Evolutionary conservation across 23 tunicate genomes (phyloP).

Genomic region (Oikopleura vanhoeffeni): DNA sequence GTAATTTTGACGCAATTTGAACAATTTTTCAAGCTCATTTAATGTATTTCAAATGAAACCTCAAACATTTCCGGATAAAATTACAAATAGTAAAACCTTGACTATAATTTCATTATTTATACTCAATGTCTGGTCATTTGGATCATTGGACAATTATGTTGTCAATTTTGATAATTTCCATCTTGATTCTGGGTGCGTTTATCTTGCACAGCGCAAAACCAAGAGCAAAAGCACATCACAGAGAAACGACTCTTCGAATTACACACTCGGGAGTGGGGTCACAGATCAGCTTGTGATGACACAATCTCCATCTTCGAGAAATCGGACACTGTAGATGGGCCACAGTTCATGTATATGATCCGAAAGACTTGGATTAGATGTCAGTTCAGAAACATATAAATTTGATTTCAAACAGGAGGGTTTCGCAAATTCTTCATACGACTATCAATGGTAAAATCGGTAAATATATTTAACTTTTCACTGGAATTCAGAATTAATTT

Average conservation of each 20-base stretch:
- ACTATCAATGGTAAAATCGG: background rate
- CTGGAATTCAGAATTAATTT: too few species aligned
- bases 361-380: background rate
- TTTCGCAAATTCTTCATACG: background rate
- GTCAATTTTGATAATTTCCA: background rate
- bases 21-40: too few species aligned
- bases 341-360: background rate
- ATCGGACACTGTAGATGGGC: background rate
- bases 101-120: background rate
- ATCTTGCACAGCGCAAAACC: background rate
- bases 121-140: background rate
- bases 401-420: background rate
- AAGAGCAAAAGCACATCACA: background rate
- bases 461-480: too few species aligned
- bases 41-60: too few species aligned
- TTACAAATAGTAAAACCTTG: too few species aligned
- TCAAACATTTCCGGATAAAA: too few species aligned
- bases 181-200: background rate
- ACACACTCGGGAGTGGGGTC: background rate
- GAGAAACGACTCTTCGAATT: background rate
- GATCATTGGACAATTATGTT: background rate
- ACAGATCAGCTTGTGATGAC: slow-evolving; percentile 4
- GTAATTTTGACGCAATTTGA: too few species aligned
- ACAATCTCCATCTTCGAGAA: background rate
- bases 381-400: background rate